phyloP scores from a whole-genome alignment of 2,888 invertebrate species.

The Tridacna crocea region DNA sequence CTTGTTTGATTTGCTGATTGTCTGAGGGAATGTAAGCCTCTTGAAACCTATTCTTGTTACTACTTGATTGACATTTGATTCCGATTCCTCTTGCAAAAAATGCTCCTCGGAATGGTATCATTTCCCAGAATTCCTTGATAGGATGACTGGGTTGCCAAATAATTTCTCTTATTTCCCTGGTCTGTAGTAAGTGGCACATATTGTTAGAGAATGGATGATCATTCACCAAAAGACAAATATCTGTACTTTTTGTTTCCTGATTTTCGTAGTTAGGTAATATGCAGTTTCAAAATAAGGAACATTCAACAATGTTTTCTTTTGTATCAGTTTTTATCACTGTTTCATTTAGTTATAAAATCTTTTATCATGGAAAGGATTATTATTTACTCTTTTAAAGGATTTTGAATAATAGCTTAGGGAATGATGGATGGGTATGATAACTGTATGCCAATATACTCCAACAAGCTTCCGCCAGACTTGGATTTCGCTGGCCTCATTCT shows the following conservation, averaged over 20 bases:
- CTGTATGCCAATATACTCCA: conserved; percentile 45
- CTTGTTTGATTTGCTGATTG: conserved; percentile 40
- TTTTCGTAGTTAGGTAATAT: too few species aligned
- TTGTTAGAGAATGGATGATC: too few species aligned
- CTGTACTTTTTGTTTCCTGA: too few species aligned
- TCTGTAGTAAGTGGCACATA: too few species aligned
- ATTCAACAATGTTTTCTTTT: too few species aligned
- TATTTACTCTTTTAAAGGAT: conserved; percentile 33
- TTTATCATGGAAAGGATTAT: too few species aligned
- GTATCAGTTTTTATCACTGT: too few species aligned
- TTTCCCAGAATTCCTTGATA: background rate
- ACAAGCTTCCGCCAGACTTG: conserved; percentile 47
- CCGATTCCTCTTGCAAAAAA: background rate
- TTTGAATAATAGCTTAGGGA: conserved; percentile 47
- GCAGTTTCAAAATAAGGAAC: too few species aligned
- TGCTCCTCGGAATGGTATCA: background rate
- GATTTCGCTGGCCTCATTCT: conserved; percentile 29
- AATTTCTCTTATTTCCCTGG: background rate
- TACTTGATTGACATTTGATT: conserved; percentile 24
- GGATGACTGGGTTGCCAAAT: conserved; percentile 9
- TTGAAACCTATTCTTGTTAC: conserved; percentile 25
- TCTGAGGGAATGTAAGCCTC: conserved; percentile 17
- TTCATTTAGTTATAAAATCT: too few species aligned
- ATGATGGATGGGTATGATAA: conserved; percentile 48
- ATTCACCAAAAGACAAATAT: too few species aligned